Evolutionary conservation across 2,888 invertebrate genomes (phyloP).

Genomic region (Leptinotarsa haldemani): DNA sequence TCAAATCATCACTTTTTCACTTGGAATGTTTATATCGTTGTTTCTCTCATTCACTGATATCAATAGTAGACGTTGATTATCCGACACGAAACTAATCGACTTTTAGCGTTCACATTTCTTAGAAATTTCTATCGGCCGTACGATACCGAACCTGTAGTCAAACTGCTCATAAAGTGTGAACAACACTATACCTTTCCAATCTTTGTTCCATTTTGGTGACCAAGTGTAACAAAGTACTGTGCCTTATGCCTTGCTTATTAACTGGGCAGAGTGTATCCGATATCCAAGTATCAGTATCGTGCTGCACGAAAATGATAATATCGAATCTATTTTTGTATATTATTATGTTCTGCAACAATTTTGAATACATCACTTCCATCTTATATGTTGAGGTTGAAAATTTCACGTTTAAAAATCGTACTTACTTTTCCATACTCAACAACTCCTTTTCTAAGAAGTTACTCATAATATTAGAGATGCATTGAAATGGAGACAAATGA

Average conservation of each 20-base stretch:
- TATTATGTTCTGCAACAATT: neutral
- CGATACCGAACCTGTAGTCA: conserved; percentile 45
- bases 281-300: neutral
- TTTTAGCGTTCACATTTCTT: neutral
- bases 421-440: too few relatives aligned
- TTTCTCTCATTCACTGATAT: too few relatives aligned
- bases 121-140: conserved; percentile 30
- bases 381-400: neutral
- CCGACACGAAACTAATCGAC: neutral
- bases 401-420: neutral
- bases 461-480: too few relatives aligned
- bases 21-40: too few relatives aligned
- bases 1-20: too few relatives aligned
- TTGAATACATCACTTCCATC: neutral
- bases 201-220: conserved; percentile 63
- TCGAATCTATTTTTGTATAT: neutral
- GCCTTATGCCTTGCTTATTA: conserved; percentile 31
- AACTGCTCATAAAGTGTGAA: conserved; percentile 58
- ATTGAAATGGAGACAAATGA: too few relatives aligned
- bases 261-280: conserved; percentile 5
- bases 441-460: too few relatives aligned
- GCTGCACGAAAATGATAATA: neutral
- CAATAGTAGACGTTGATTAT: neutral
- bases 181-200: conserved; percentile 58
- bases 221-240: conserved; percentile 61